These are phyloP conservation scores for Crocuta crocuta DNA, from an alignment of 2,113 vertebrate species.

Conservation along the genomic window DNA sequence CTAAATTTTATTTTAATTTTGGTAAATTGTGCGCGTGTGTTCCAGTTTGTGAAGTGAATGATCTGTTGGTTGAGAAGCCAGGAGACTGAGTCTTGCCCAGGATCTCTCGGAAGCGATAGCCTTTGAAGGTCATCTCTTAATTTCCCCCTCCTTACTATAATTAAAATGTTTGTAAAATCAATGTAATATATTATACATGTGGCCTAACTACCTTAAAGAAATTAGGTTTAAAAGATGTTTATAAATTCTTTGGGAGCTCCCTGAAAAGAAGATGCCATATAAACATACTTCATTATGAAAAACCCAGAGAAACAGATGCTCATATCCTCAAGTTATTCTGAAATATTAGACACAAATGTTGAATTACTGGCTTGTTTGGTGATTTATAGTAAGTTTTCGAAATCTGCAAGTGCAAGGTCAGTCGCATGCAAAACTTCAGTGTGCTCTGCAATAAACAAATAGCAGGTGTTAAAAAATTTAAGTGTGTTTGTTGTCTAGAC, in stretches of 20 bases:
- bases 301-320: conserved; percentile 41
- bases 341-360: conserved; percentile 9
- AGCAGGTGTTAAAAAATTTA: not conserved
- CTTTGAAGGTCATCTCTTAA: conserved; percentile 4
- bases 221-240: not conserved
- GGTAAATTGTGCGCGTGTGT: not conserved
- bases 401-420: not conserved
- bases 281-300: conserved; percentile 48
- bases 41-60: not conserved
- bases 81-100: not conserved
- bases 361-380: not conserved
- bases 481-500: not conserved
- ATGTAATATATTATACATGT: not conserved
- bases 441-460: not conserved
- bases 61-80: not conserved
- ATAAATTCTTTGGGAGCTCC: conserved; percentile 51
- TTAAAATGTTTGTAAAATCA: not conserved
- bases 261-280: not conserved
- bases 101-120: not conserved
- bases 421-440: not conserved
- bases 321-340: conserved; percentile 15
- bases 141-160: not conserved
- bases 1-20: not conserved
- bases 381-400: conserved; percentile 10
- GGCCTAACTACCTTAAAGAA: conserved; percentile 43